Conservation (phyloP, 2,113 vertebrate genomes). For the Ctenomys sociabilis region DNA sequence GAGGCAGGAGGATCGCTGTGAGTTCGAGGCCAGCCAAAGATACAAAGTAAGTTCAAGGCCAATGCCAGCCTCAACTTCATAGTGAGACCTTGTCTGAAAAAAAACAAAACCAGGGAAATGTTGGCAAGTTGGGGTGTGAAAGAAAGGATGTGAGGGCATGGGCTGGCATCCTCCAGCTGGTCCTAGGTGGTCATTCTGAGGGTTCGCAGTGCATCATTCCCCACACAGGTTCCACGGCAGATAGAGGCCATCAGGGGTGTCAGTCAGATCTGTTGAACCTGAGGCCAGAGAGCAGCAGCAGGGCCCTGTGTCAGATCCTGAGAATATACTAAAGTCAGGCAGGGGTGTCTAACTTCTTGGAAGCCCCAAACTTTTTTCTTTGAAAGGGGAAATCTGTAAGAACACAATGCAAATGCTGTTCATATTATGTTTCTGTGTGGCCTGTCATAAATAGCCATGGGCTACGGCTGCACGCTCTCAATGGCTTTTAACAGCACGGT, state of each 20-base stretch:
- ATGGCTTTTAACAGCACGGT: not conserved
- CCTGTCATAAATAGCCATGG: not conserved
- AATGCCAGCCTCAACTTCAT: not conserved
- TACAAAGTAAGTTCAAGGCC: not conserved
- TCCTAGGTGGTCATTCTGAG: not conserved
- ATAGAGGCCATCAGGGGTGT: not conserved
- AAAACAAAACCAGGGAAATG: not conserved
- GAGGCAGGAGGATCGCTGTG: not conserved
- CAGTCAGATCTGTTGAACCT: not conserved
- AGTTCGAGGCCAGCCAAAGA: not conserved
- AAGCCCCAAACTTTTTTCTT: constrained; percentile 7
- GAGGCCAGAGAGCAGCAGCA: not conserved
- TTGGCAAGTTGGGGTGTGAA: not conserved
- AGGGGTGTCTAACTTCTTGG: not conserved
- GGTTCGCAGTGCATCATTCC: not conserved
- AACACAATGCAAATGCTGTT: constrained; percentile 3
- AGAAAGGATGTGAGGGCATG: not conserved
- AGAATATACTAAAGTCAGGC: not conserved
- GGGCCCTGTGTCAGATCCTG: not conserved
- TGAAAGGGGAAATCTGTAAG: not conserved
- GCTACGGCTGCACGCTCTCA: not conserved
- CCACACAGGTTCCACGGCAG: not conserved
- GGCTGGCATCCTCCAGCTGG: not conserved
- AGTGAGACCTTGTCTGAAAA: not conserved
- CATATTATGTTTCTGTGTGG: not conserved